Conservation (phyloP, 2,113 vertebrate genomes). For the Urocynchramus pylzowi region DNA sequence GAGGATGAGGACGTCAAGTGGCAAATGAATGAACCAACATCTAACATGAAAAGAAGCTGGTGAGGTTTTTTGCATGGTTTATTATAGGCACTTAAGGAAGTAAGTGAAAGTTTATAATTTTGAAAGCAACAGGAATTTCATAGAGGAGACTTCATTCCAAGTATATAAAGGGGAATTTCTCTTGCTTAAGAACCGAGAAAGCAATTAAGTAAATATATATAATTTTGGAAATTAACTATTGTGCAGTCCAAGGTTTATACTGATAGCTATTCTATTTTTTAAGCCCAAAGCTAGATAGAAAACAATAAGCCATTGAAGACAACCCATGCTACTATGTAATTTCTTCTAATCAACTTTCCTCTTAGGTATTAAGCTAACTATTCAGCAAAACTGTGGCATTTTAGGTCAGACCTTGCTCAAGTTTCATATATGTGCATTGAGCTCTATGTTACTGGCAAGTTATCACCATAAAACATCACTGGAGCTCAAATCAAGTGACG, state of each 20-base stretch:
- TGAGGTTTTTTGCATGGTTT: neutral
- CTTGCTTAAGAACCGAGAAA: neutral
- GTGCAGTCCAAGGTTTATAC: neutral
- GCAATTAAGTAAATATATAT: neutral
- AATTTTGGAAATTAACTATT: neutral
- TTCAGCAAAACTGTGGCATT: neutral
- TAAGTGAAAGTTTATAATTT: neutral
- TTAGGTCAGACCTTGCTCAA: neutral
- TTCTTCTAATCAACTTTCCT: neutral
- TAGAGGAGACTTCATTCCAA: neutral
- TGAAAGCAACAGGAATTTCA: neutral
- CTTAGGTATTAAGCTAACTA: neutral
- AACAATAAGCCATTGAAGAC: conserved; percentile 17
- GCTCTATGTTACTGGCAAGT: neutral
- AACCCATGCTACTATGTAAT: neutral
- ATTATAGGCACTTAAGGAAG: neutral
- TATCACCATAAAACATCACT: neutral
- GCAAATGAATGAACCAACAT: neutral
- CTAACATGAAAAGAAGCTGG: neutral
- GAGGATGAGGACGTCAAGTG: rapidly evolving
- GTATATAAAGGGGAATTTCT: neutral
- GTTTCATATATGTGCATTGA: neutral
- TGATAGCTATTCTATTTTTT: neutral
- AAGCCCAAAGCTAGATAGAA: neutral
- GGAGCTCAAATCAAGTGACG: neutral